phyloP scores from a whole-genome alignment of 2,113 vertebrate genomes.

The Pleuronectes platessa region DNA sequence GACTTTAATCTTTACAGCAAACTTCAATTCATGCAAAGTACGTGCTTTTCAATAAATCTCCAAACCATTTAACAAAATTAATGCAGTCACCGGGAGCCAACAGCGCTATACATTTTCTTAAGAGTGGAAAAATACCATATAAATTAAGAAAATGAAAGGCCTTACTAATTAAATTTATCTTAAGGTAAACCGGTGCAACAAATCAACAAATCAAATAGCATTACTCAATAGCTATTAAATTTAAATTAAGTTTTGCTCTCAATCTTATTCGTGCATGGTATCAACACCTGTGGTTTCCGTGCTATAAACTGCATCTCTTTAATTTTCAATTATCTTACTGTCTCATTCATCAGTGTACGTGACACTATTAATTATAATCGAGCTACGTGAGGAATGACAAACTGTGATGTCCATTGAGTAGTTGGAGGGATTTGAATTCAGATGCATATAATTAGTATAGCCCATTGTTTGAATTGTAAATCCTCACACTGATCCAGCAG shows the following conservation, averaged over 20 bases:
- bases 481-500: slow-evolving; percentile 24
- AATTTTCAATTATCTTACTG: slow-evolving; percentile 53
- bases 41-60: slow-evolving; percentile 48
- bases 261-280: slow-evolving; percentile 51
- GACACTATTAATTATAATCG: slow-evolving; percentile 45
- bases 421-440: slow-evolving; percentile 29
- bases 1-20: slow-evolving; percentile 13
- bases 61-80: slow-evolving; percentile 50
- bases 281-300: slow-evolving; percentile 48
- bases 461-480: slow-evolving; percentile 32
- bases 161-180: slow-evolving; percentile 51
- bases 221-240: slow-evolving; percentile 51
- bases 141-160: slow-evolving; percentile 15
- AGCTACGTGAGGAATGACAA: slow-evolving; percentile 35
- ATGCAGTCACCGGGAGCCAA: slow-evolving; percentile 31
- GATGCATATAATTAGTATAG: slow-evolving; percentile 33
- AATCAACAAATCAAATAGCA: slow-evolving; percentile 58
- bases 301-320: slow-evolving; percentile 18
- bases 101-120: slow-evolving; percentile 21
- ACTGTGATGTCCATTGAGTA: slow-evolving; percentile 23
- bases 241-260: slow-evolving; percentile 35
- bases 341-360: slow-evolving; percentile 45
- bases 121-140: slow-evolving; percentile 9
- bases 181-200: slow-evolving; percentile 47
- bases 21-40: slow-evolving; percentile 23